Evolutionary conservation across 2,797 vertebrate species (phyloP).

Genomic region (Parotocinclus haroldoi): DNA sequence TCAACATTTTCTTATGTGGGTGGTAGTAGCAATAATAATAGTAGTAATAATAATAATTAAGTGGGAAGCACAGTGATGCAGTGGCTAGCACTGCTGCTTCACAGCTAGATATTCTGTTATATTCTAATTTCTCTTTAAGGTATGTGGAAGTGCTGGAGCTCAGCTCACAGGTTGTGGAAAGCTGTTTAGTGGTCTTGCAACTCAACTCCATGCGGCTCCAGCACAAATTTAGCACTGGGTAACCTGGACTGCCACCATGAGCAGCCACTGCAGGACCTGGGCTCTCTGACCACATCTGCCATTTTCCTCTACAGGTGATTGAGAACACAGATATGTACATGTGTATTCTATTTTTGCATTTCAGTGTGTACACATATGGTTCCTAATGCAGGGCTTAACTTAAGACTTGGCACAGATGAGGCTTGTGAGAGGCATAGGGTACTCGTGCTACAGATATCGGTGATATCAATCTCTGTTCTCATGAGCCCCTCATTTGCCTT

Average conservation of each 20-base stretch:
- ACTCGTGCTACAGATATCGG: conserved; percentile 61
- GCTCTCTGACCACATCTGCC: conserved; percentile 60
- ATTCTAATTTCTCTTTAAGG: too few species aligned
- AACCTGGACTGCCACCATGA: conserved; percentile 56
- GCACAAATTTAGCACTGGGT: too few species aligned
- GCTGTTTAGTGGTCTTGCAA: too few species aligned
- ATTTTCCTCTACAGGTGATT: conserved; percentile 39
- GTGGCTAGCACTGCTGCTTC: too few species aligned
- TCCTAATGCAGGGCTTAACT: conserved; percentile 58
- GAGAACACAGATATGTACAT: conserved; percentile 13
- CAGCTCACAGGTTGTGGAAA: too few species aligned
- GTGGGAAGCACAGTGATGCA: too few species aligned
- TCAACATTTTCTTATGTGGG: too few species aligned
- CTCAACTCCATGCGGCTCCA: too few species aligned
- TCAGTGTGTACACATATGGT: conserved; percentile 8
- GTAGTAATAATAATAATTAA: too few species aligned
- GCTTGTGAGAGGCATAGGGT: conserved; percentile 52
- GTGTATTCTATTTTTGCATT: conserved; percentile 40
- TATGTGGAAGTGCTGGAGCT: too few species aligned
- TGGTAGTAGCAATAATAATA: too few species aligned
- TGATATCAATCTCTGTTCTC: conserved; percentile 58
- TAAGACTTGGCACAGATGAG: conserved; percentile 50
- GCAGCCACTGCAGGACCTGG: conserved; percentile 60
- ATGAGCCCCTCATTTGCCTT: conserved; percentile 56
- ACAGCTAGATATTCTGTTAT: too few species aligned